These are phyloP conservation scores for Rhinopomastus cyanomelas DNA, from an alignment of 2,113 vertebrate genomes.

Conservation along the genomic window DNA sequence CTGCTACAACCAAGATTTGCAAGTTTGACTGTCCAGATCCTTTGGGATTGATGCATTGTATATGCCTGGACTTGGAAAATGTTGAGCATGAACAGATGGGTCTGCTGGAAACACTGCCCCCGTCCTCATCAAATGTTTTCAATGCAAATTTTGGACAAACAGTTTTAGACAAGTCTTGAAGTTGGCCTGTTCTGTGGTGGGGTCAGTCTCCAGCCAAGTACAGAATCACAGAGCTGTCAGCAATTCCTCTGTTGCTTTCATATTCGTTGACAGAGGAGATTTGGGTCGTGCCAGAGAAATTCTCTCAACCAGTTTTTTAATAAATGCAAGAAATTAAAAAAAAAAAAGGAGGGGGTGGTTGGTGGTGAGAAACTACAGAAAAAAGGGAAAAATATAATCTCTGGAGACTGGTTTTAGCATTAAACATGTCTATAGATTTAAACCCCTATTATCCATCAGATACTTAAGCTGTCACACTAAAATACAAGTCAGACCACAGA, in stretches of 20 bases:
- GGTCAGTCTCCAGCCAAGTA: neutral
- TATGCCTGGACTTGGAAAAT: neutral
- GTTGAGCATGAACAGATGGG: neutral
- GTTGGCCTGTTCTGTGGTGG: neutral
- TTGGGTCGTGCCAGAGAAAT: neutral
- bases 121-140: neutral
- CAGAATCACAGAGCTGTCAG: neutral
- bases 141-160: neutral
- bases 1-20: neutral
- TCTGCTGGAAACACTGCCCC: neutral
- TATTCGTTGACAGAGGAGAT: neutral
- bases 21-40: neutral
- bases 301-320: neutral
- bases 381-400: neutral
- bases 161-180: neutral
- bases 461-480: neutral
- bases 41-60: neutral
- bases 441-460: neutral
- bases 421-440: neutral
- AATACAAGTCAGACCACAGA: neutral
- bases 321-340: neutral
- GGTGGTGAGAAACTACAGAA: neutral
- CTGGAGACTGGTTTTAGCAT: neutral
- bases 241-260: neutral
- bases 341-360: accelerated